A percentile compares a stretch with the other conserved stretches of the same genome.
These are phyloP conservation scores for Perca fluviatilis DNA, from an alignment of 2,113 vertebrate genomes.

Conservation along the genomic window DNA sequence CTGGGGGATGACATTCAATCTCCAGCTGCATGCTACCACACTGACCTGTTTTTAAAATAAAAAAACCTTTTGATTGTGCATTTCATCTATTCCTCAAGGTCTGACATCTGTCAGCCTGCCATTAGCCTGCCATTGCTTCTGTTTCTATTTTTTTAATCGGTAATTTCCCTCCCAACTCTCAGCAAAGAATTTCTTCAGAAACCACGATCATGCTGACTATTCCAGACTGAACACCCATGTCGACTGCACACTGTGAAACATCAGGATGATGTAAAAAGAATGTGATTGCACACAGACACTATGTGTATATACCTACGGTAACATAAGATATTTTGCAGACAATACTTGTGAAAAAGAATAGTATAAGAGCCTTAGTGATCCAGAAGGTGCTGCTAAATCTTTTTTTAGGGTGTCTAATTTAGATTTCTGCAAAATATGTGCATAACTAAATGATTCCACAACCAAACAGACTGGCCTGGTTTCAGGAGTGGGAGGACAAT, in stretches of 20 bases:
- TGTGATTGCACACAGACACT: neutral
- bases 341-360: slow-evolving; percentile 27
- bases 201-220: neutral
- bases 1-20: neutral
- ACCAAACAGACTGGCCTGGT: neutral
- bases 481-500: neutral
- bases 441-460: neutral
- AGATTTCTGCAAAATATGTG: slow-evolving; percentile 16
- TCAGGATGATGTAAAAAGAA: neutral
- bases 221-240: slow-evolving; percentile 23
- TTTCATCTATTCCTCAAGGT: slow-evolving; percentile 1
- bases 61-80: neutral
- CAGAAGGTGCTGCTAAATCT: neutral
- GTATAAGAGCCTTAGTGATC: neutral
- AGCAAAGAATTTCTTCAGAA: neutral
- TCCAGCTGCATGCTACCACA: neutral
- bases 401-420: neutral
- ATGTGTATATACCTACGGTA: slow-evolving; percentile 19
- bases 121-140: no score
- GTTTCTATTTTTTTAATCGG: neutral
- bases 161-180: neutral
- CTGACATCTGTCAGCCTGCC: neutral
- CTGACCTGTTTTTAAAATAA: neutral
- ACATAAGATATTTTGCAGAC: slow-evolving; percentile 34
- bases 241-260: slow-evolving; percentile 53